A percentile compares a stretch with the other conserved stretches of the same genome.
Conservation (phyloP, 2,797 vertebrate species). For the Catamblyrhynchus diadema region DNA sequence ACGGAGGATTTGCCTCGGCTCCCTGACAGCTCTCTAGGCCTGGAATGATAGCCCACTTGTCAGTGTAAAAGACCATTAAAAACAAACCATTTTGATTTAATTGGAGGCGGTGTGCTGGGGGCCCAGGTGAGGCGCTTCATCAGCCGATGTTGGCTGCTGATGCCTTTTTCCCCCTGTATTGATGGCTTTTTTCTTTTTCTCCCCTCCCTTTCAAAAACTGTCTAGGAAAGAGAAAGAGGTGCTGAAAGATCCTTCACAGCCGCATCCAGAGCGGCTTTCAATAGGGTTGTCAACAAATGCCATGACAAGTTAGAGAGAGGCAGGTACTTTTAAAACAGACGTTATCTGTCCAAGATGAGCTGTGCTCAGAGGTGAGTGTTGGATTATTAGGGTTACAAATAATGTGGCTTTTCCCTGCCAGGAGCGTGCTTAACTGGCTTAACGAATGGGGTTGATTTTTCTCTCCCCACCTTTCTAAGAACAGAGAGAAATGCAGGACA, state of each 20-base stretch:
- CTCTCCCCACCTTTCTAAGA: background rate
- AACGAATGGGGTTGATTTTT: background rate
- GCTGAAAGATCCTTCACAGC: conserved; percentile 49
- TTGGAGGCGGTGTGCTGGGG: conserved; percentile 90
- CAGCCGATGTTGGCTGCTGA: conserved; percentile 62
- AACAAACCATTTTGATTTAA: conserved; percentile 99
- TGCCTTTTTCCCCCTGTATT: conserved; percentile 54
- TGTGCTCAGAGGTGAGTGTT: background rate
- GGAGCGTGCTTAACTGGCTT: background rate
- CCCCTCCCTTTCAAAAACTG: conserved; percentile 67
- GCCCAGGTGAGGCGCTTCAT: conserved; percentile 78
- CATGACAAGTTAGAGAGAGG: conserved; percentile 50
- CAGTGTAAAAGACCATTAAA: conserved; percentile 99
- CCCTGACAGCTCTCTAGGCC: conserved; percentile 97
- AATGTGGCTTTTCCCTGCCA: background rate
- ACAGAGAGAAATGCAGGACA: background rate
- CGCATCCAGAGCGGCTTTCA: conserved; percentile 34
- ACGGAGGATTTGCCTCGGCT: conserved; percentile 94
- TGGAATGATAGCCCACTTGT: conserved; percentile 99
- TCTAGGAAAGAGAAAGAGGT: conserved; percentile 65
- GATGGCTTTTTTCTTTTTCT: conserved; percentile 30
- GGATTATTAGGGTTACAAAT: conserved; percentile 57
- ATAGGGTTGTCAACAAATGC: conserved; percentile 71
- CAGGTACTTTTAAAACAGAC: conserved; percentile 61
- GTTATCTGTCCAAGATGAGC: conserved; percentile 50